These are phyloP conservation scores for Stegastes partitus DNA, from an alignment of 2,113 vertebrate genomes.

Conservation along the genomic window DNA sequence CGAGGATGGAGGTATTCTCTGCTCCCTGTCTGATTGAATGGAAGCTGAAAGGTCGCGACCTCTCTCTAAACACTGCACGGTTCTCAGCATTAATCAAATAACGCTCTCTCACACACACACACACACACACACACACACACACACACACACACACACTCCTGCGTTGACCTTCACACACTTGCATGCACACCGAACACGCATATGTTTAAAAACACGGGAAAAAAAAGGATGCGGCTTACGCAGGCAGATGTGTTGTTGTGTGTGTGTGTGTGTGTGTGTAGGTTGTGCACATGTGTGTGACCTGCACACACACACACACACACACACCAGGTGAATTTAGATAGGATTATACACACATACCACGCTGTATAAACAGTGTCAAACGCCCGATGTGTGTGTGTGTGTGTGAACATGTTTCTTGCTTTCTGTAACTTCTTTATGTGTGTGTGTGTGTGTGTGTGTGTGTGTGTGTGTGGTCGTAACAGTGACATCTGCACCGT, in stretches of 20 bases:
- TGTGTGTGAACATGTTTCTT: slow-evolving; percentile 22
- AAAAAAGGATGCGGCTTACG: slow-evolving; percentile 38
- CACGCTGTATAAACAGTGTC: slow-evolving; percentile 66
- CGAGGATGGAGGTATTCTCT: slow-evolving; percentile 68
- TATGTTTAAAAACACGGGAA: slow-evolving; percentile 52
- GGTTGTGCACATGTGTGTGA: slow-evolving; percentile 6
- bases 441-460: slow-evolving; percentile 39
- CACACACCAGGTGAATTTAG: slow-evolving; percentile 65
- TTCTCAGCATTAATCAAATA: slow-evolving; percentile 84
- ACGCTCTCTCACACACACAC: slow-evolving; percentile 57
- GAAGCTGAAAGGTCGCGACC: slow-evolving; percentile 81
- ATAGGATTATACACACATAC: slow-evolving; percentile 62
- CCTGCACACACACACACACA: slow-evolving; percentile 41
- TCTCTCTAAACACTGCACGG: slow-evolving; percentile 82
- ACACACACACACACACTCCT: slow-evolving; percentile 19
- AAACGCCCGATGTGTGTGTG: slow-evolving; percentile 37
- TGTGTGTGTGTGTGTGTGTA: slow-evolving; percentile 7
- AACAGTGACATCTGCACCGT: slow-evolving; percentile 84
- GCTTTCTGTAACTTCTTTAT: slow-evolving; percentile 27
- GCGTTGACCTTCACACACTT: slow-evolving; percentile 76
- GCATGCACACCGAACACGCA: slow-evolving; percentile 54
- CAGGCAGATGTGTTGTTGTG: slow-evolving; percentile 62
- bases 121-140: slow-evolving; percentile 39
- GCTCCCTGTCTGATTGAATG: slow-evolving; percentile 79
- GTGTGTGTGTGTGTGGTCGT: slow-evolving; percentile 73